Conservation (phyloP, 2,113 vertebrate species). For the Albula goreensis region DNA sequence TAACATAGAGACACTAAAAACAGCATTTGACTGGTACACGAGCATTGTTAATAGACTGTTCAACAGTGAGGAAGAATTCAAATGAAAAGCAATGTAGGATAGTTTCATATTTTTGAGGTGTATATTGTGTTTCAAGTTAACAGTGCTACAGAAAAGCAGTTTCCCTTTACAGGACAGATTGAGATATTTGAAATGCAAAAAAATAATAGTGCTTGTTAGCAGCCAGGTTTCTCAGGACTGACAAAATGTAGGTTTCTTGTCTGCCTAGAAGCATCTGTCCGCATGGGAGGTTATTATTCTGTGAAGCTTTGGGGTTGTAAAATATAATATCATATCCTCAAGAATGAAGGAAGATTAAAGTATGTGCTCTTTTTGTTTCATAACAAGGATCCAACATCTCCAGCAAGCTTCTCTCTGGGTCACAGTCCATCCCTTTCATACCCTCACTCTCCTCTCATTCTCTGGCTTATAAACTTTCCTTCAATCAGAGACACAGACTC, state of each 20-base stretch:
- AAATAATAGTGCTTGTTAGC: not conserved
- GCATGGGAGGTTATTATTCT: not conserved
- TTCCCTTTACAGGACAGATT: not conserved
- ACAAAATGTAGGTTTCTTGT: not conserved
- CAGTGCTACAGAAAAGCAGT: not conserved
- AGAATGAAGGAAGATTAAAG: not conserved
- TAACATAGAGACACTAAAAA: not conserved
- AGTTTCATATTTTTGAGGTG: not conserved
- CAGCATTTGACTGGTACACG: not conserved
- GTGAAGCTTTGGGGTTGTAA: not conserved
- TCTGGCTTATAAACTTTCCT: constrained; percentile 59
- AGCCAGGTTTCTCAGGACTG: not conserved
- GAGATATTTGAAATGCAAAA: not conserved
- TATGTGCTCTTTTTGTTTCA: not conserved
- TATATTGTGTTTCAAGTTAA: not conserved
- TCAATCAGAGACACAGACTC: constrained; percentile 39
- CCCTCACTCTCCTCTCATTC: constrained; percentile 48
- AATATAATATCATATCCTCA: not conserved
- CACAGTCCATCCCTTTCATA: constrained; percentile 48
- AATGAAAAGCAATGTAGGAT: not conserved
- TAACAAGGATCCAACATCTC: not conserved
- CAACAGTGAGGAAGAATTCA: not conserved
- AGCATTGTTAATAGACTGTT: not conserved
- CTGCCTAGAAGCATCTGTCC: not conserved
- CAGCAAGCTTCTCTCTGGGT: not conserved